Conservation (phyloP, 53 echinoderm and acorn worm species). For the Apostichopus leukothele region DNA sequence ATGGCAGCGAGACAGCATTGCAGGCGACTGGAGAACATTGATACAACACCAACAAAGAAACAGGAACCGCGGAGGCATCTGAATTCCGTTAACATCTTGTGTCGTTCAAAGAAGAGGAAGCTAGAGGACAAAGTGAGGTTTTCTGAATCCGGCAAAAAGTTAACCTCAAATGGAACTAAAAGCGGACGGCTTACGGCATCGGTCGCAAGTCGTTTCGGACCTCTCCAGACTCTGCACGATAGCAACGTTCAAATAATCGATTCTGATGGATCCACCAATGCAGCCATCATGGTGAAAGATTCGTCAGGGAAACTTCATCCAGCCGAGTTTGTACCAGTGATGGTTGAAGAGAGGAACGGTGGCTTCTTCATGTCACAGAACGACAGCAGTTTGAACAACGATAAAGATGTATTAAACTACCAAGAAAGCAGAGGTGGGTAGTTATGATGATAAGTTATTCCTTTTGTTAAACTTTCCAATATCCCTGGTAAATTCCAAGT, state of each 20-base stretch:
- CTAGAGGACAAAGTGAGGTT: not conserved
- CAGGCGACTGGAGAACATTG: not conserved
- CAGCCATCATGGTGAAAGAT: slow-evolving; percentile 44
- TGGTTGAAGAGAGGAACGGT: slow-evolving; percentile 38
- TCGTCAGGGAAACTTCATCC: slow-evolving; percentile 26
- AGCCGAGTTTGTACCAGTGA: slow-evolving; percentile 37
- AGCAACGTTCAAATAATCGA: slow-evolving; percentile 14
- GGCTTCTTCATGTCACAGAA: slow-evolving; percentile 22
- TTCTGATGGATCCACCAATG: not conserved
- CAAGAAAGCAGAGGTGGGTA: not conserved
- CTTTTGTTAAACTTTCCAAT: too few relatives aligned
- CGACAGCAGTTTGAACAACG: not conserved
- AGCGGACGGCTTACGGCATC: not conserved
- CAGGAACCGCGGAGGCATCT: slow-evolving; percentile 18
- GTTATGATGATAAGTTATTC: too few relatives aligned
- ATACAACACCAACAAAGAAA: slow-evolving; percentile 39
- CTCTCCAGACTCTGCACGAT: slow-evolving; percentile 17
- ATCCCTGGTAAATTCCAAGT: too few relatives aligned
- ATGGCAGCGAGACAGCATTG: not conserved
- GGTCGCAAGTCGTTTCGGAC: not conserved
- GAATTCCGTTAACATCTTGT: slow-evolving; percentile 45
- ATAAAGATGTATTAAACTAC: slow-evolving; percentile 1
- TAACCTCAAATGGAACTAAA: not conserved
- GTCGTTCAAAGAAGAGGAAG: slow-evolving; percentile 42
- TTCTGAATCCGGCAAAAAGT: not conserved